Evolutionary conservation across 2,888 invertebrate genomes (phyloP), one percentile per base, ranked within the genome.

Genomic region (Tipula unca): DNA sequence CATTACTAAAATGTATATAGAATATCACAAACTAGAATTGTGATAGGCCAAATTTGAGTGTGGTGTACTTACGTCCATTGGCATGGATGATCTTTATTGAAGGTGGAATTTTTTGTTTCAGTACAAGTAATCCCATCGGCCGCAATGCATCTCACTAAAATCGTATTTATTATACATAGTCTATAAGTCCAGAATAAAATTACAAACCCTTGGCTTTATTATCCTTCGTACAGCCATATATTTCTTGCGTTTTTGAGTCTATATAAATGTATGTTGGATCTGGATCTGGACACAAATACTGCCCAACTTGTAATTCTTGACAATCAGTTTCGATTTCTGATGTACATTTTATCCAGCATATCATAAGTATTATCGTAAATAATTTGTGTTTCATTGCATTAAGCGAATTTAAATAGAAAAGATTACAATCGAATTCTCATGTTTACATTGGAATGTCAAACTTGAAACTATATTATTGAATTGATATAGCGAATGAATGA

Each of bases 221-320:
- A 89, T 96, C 94, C 88, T 94, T 90, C 1, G 93, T 94, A 90
- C 98, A 98, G 86, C 96, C 96, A 87, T 91, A 91, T 39, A 95
- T 94, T 89, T 98, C 97, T 90, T 99, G 98, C 0, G 98, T 98
- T 89, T 95, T 94, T 0, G 94, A 93, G 90, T 98, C 97, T 88
- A 98, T 97, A 88, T 95, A 94, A 88, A 94, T 93, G 87, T 92
- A 91, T 87, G 92, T 92, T 5, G 96, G 96, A 92, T 96, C 95
- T 5, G 96, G 96, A 92, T 96, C 95, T 0, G 96, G 96, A 89
- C 97, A 97, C 87, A 96, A 92, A 88, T 93, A 97, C 88, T 97
- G 96, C 0, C 96, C 96, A 92, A 96, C 92, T 88, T 94, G 92
- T 87, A 97, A 90, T 85, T 93, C 94, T 88, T 91, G 94, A 89